Conservation (phyloP, 1,140 invertebrate genomes). For the Phocides pigmalion region DNA sequence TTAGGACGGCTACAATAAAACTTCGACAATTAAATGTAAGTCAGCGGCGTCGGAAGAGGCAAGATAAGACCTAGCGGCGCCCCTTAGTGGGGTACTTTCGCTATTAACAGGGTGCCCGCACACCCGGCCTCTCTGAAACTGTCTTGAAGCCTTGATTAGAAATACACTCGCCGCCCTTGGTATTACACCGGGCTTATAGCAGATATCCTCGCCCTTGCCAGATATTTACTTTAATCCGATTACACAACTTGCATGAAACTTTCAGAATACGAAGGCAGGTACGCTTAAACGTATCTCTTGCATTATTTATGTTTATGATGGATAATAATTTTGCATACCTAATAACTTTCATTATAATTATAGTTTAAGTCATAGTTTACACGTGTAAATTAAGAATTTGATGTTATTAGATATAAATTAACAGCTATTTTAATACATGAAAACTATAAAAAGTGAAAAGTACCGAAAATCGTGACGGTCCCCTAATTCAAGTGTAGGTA, state of each 20-base stretch:
- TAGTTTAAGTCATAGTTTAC: too few species aligned
- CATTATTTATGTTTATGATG: background rate
- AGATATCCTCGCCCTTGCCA: constrained; percentile 24
- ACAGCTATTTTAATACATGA: too few species aligned
- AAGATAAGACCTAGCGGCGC: constrained; percentile 72
- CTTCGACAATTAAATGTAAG: constrained; percentile 79
- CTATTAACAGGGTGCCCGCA: constrained; percentile 68
- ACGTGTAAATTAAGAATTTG: too few species aligned
- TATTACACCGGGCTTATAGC: constrained; percentile 25
- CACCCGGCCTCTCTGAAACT: constrained; percentile 45
- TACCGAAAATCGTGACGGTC: too few species aligned
- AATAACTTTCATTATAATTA: too few species aligned
- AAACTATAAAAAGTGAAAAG: too few species aligned
- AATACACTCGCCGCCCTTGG: constrained; percentile 30
- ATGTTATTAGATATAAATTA: too few species aligned
- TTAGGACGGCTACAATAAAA: constrained; percentile 72
- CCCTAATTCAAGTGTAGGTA: too few species aligned
- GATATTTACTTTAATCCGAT: constrained; percentile 33
- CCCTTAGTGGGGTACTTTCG: constrained; percentile 64
- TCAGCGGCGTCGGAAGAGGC: constrained; percentile 60
- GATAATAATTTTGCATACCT: background rate
- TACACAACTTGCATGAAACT: constrained; percentile 24
- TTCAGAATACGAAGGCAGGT: background rate
- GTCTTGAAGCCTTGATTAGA: constrained; percentile 37
- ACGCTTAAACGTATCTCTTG: background rate